Evolutionary conservation across 2,888 invertebrate species (phyloP).

Genomic region (Eudasyphora cyanicolor): DNA sequence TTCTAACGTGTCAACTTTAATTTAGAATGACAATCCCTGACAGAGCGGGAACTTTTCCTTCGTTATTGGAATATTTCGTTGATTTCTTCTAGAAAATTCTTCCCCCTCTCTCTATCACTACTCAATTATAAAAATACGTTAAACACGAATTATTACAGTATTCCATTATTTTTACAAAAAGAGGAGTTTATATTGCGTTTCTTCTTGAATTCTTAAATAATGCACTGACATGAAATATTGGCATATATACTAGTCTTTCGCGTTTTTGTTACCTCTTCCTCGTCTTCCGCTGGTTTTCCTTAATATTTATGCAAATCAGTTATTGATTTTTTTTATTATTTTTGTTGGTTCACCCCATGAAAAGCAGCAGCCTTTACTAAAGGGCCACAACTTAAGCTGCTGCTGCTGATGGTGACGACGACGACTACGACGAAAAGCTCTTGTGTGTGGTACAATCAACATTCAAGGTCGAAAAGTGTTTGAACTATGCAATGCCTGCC

Average conservation of each 20-base stretch:
- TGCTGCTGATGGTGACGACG: not conserved
- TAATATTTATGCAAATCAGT: constrained; percentile 3
- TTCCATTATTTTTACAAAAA: no score
- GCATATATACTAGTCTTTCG: not conserved
- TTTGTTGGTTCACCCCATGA: not conserved
- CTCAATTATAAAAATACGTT: no score
- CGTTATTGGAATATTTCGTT: no score
- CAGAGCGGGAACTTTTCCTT: no score
- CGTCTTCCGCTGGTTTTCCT: not conserved
- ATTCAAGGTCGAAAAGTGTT: constrained; percentile 58
- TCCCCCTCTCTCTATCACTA: no score
- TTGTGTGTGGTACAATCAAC: constrained; percentile 41
- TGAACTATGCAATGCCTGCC: constrained; percentile 43
- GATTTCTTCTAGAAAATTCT: no score
- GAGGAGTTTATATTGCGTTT: no score
- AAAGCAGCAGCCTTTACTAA: not conserved
- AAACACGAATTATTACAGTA: no score
- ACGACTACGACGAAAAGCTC: constrained; percentile 46
- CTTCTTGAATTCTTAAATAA: not conserved
- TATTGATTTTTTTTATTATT: constrained; percentile 13
- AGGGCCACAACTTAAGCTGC: not conserved
- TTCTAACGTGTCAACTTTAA: no score
- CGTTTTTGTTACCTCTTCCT: not conserved
- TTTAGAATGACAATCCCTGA: no score
- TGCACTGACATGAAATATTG: not conserved